phyloP scores from a whole-genome alignment of 2,888 invertebrate genomes.

The Cosmopolites sordidus region DNA sequence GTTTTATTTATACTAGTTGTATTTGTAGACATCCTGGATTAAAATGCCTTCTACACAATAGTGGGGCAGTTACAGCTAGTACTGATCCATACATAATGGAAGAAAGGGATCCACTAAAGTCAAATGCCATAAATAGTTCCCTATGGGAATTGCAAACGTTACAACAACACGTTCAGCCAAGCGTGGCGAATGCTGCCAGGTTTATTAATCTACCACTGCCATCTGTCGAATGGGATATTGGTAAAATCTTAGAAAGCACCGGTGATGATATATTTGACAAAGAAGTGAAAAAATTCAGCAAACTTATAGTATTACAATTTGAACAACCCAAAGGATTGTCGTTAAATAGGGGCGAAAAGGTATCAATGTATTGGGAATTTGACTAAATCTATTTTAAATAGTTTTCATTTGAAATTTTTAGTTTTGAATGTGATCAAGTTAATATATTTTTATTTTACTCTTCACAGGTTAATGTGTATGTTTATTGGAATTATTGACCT shows the following conservation, averaged over 20 bases:
- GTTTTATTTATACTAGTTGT: not conserved
- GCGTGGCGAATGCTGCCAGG: conserved; percentile 66
- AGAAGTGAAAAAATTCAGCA: conserved; percentile 70
- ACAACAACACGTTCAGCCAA: conserved; percentile 68
- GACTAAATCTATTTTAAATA: too few relatives aligned
- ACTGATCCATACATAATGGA: conserved; percentile 83
- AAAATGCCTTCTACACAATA: conserved; percentile 60
- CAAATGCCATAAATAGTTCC: conserved; percentile 81
- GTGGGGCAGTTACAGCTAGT: conserved; percentile 49
- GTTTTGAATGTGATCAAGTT: conserved; percentile 13
- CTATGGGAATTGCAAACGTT: conserved; percentile 89
- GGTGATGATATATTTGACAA: conserved; percentile 69
- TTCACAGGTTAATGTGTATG: too few relatives aligned
- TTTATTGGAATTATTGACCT: too few relatives aligned
- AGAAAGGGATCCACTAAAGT: conserved; percentile 72
- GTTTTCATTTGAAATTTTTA: conserved; percentile 2
- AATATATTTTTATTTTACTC: conserved; percentile 8
- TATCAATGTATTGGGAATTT: conserved; percentile 64
- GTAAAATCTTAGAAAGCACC: conserved; percentile 60
- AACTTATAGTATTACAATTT: conserved; percentile 71
- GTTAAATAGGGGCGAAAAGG: conserved; percentile 57
- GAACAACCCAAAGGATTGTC: conserved; percentile 64
- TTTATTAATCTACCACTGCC: conserved; percentile 67
- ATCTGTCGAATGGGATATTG: conserved; percentile 64
- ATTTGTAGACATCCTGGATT: conserved; percentile 72